Percentiles rank a stretch among this genome's conserved stretches.
Evolutionary conservation across 2,888 invertebrate genomes (phyloP).

Genomic region (Linyphia triangularis): DNA sequence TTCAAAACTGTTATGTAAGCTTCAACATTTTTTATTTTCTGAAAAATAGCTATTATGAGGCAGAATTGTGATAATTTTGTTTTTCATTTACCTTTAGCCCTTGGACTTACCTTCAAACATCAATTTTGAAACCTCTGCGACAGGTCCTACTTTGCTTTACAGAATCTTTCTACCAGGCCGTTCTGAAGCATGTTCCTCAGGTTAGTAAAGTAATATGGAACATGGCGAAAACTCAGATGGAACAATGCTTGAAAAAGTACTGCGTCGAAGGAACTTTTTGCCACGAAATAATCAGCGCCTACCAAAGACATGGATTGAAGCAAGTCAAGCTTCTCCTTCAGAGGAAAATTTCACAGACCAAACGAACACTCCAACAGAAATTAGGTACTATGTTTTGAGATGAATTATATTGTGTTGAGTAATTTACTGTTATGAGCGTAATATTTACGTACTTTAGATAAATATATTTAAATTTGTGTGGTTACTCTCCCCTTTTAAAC

Average conservation of each 20-base stretch:
- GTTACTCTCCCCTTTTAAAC: no score
- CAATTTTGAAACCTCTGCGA: slow-evolving; percentile 2
- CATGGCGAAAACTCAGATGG: background rate
- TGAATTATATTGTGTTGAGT: no score
- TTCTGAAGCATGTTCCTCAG: slow-evolving; percentile 21
- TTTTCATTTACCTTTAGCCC: slow-evolving; percentile 9
- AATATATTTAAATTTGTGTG: no score
- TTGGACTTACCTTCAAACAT: background rate
- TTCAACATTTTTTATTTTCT: background rate
- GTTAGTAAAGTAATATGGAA: background rate
- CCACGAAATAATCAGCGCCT: background rate
- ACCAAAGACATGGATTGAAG: slow-evolving; percentile 4
- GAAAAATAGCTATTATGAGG: no score
- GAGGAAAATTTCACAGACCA: background rate
- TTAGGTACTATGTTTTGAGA: no score
- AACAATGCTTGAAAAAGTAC: slow-evolving; percentile 15
- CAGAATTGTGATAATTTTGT: no score
- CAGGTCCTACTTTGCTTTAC: background rate
- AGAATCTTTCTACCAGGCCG: background rate
- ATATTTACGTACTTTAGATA: no score
- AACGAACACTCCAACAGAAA: background rate
- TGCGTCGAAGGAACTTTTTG: slow-evolving; percentile 41
- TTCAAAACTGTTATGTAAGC: background rate
- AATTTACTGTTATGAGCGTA: no score
- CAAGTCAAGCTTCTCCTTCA: background rate